Percentiles rank a stretch among this genome's conserved stretches.
Conservation (phyloP, 2,113 vertebrate genomes). For the Gnathonemus echidnorhynchus region DNA sequence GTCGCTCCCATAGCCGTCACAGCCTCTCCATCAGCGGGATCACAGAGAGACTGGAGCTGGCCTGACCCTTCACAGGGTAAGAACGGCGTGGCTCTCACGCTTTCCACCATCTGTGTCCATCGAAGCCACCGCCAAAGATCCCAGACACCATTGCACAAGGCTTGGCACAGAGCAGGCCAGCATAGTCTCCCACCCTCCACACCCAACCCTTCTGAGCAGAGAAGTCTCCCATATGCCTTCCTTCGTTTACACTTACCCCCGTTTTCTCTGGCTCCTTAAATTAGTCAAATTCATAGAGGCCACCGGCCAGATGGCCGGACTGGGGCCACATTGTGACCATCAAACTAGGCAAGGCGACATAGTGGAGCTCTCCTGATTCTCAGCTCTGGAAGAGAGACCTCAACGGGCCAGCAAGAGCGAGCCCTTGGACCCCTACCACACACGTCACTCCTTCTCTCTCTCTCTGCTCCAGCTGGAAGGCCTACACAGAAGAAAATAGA, state of each 20-base stretch:
- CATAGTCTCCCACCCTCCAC: background rate
- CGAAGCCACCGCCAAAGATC: background rate
- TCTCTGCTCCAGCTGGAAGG: background rate
- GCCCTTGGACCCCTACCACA: background rate
- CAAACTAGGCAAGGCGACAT: background rate
- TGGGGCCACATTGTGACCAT: background rate
- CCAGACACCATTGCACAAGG: conserved; percentile 8
- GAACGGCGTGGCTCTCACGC: background rate
- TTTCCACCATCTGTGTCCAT: conserved; percentile 4
- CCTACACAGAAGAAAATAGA: background rate
- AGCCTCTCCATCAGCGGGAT: background rate
- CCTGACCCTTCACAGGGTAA: background rate
- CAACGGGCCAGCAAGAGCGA: background rate
- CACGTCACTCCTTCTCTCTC: background rate
- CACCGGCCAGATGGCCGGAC: background rate
- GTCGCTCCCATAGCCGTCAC: background rate
- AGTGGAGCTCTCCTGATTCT: background rate
- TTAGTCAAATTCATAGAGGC: background rate
- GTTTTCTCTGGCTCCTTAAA: background rate
- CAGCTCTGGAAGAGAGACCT: background rate
- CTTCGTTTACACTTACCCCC: background rate
- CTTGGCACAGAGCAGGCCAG: background rate
- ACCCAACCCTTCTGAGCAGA: background rate
- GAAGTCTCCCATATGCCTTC: conserved; percentile 5
- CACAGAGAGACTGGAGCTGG: no score